Evolutionary conservation across 1,140 invertebrate genomes (phyloP).

Genomic region (Pseudomyrmex gracilis): DNA sequence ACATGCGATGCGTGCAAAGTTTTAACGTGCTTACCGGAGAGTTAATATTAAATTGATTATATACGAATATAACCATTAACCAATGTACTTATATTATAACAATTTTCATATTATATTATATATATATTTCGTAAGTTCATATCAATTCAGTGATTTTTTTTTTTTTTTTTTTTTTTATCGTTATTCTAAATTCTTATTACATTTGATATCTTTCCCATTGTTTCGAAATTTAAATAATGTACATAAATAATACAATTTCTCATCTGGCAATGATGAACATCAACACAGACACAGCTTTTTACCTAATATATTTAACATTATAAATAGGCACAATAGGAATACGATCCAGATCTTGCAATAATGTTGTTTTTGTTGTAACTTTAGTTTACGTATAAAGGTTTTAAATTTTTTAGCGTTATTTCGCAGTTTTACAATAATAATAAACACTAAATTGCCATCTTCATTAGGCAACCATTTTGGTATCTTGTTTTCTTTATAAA

Average conservation of each 20-base stretch:
- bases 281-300: slow-evolving; percentile 64
- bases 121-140: slow-evolving; percentile 42
- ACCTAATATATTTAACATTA: slow-evolving; percentile 76
- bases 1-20: too few species aligned
- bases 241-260: slow-evolving; percentile 45
- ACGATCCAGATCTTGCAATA: slow-evolving; percentile 65
- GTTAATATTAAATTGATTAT: slow-evolving; percentile 70
- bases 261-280: slow-evolving; percentile 63
- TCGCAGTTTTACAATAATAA: slow-evolving; percentile 21
- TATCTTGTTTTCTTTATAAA: slow-evolving; percentile 46
- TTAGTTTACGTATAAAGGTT: slow-evolving; percentile 13
- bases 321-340: slow-evolving; percentile 80
- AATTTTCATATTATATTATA: slow-evolving; percentile 60
- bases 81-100: slow-evolving; percentile 70
- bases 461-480: slow-evolving; percentile 24
- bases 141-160: slow-evolving; percentile 56
- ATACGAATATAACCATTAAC: slow-evolving; percentile 74
- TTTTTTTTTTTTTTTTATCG: too few species aligned
- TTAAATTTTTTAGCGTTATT: slow-evolving; percentile 11
- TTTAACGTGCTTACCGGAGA: too few species aligned
- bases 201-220: slow-evolving; percentile 21
- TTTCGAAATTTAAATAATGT: slow-evolving; percentile 57
- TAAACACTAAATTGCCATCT: slow-evolving; percentile 37
- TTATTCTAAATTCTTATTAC: slow-evolving; percentile 37
- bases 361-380: slow-evolving; percentile 28